phyloP scores from a whole-genome alignment of 35 echinoderm and acorn worm species.

The Apostichopus japonicus region DNA sequence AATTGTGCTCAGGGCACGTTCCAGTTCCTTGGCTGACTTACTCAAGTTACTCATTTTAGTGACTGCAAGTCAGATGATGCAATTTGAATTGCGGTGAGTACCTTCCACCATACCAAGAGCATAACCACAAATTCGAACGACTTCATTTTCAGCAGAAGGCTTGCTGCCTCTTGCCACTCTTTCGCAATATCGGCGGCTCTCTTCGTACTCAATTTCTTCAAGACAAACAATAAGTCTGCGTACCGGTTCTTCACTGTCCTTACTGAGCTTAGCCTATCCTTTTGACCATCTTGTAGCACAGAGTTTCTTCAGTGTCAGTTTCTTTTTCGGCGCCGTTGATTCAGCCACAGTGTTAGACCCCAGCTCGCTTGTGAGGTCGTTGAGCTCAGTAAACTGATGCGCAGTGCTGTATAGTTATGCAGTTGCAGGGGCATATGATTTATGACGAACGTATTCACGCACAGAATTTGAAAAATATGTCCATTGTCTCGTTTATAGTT shows the following conservation, averaged over 20 bases:
- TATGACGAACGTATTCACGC: too few species aligned
- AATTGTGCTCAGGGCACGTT: conserved; percentile 22
- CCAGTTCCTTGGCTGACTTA: conserved; percentile 34
- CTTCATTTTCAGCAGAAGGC: conserved; percentile 29
- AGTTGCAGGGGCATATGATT: too few species aligned
- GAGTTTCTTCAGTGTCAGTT: not conserved
- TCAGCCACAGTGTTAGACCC: conserved; percentile 14
- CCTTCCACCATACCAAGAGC: not conserved
- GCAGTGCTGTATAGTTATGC: not conserved
- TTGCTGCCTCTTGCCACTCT: conserved; percentile 30
- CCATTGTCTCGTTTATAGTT: too few species aligned
- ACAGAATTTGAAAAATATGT: too few species aligned
- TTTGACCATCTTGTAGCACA: not conserved
- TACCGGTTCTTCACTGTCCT: too few species aligned
- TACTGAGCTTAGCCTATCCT: too few species aligned
- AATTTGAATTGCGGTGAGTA: conserved; percentile 46
- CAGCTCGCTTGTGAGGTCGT: conserved; percentile 31
- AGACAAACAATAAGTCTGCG: too few species aligned
- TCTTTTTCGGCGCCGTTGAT: not conserved
- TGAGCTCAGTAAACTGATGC: conserved; percentile 20
- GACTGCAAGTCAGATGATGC: conserved; percentile 34
- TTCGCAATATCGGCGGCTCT: not conserved
- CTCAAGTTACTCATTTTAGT: conserved; percentile 11
- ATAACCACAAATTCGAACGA: not conserved
- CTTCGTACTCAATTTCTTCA: too few species aligned